Percentiles rank a stretch among this genome's conserved stretches.
Evolutionary conservation across 1,140 invertebrate genomes (phyloP).

Genomic region (Ctenoplectra terminalis): DNA sequence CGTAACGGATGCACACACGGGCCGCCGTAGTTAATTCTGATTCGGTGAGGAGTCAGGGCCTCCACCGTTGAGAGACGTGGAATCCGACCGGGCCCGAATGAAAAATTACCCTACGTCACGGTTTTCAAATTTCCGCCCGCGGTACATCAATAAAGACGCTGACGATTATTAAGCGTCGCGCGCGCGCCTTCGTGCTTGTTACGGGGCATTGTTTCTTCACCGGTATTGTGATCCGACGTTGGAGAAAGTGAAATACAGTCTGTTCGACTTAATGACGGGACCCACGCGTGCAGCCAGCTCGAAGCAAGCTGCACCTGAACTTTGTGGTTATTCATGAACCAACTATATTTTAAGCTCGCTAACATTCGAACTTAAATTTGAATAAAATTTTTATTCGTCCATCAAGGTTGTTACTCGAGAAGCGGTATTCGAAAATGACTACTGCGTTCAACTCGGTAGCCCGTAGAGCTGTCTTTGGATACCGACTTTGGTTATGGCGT

Average conservation of each 20-base stretch:
- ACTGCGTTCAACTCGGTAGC: neutral
- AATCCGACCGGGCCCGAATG: conserved; percentile 31
- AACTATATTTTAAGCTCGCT: no score
- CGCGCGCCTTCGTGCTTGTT: conserved; percentile 40
- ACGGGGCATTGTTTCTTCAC: conserved; percentile 43
- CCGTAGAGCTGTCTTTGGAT: no score
- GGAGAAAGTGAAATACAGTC: conserved; percentile 45
- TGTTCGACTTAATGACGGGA: conserved; percentile 32
- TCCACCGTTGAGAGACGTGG: conserved; percentile 25
- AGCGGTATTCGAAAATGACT: neutral
- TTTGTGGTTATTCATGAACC: neutral
- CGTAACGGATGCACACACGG: conserved; percentile 46
- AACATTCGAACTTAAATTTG: neutral
- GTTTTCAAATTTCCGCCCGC: conserved; percentile 55
- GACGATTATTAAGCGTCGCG: conserved; percentile 58
- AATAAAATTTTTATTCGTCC: no score
- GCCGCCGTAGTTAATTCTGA: conserved; percentile 38
- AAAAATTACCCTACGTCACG: conserved; percentile 56
- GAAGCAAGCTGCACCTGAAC: neutral
- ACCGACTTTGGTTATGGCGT: neutral
- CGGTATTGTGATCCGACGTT: conserved; percentile 33
- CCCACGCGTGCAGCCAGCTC: neutral
- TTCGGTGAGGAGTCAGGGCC: conserved; percentile 26
- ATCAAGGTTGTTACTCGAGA: no score
- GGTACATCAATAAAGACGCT: conserved; percentile 57